Conservation (phyloP, 2,113 vertebrate species). For the Callospermophilus lateralis region DNA sequence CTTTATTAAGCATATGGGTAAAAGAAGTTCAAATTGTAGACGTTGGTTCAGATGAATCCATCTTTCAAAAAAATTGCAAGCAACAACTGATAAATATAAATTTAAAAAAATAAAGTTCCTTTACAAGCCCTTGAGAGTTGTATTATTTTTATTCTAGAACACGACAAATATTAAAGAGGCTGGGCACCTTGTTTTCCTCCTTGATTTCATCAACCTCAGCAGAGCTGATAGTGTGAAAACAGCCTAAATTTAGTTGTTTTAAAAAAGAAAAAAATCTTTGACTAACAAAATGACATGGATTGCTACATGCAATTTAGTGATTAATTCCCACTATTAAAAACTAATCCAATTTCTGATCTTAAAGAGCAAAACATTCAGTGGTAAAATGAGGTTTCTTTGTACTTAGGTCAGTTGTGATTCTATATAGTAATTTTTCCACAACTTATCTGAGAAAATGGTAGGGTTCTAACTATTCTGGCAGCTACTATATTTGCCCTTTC, state of each 20-base stretch:
- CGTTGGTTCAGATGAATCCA: not conserved
- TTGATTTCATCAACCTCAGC: not conserved
- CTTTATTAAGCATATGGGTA: constrained; percentile 47
- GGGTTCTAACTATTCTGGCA: not conserved
- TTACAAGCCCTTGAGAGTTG: not conserved
- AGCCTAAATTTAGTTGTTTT: not conserved
- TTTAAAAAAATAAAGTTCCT: not conserved
- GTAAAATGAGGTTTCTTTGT: not conserved
- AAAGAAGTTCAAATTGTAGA: constrained; percentile 2
- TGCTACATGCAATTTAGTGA: not conserved
- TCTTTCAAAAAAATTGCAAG: constrained; percentile 39
- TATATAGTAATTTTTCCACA: not conserved
- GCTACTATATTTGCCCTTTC: not conserved
- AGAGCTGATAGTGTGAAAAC: not conserved
- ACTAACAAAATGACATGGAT: not conserved
- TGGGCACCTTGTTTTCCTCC: not conserved
- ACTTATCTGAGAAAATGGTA: constrained; percentile 42
- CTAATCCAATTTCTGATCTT: constrained; percentile 37
- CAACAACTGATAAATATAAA: not conserved
- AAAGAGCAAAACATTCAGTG: constrained; percentile 3
- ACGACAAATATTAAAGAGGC: too few species aligned
- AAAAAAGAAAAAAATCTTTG: not conserved
- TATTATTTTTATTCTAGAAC: constrained; percentile 54
- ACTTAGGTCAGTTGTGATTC: not conserved
- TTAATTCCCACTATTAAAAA: not conserved